Base-by-base conservation (phyloP, 1,140 invertebrate genomes). In the Pseudobourletiella spinata region DNA sequence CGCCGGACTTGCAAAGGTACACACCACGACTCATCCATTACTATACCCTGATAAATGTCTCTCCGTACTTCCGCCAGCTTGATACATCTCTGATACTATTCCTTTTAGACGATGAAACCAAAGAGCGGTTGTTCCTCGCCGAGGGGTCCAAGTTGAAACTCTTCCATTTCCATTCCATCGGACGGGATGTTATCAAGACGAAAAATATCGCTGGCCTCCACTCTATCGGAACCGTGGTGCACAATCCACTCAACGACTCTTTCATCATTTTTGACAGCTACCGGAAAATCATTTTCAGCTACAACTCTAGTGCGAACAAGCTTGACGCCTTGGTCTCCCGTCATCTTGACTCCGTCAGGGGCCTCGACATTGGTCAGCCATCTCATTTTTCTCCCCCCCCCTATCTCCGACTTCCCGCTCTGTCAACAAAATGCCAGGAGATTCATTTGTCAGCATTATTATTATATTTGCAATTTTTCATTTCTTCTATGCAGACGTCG, bases 291-390 rank as follows among this genome's bases (percentile, higher is more conserved):
- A 72, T 78, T 20, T 72, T 71, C 20, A 63, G 67, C 2, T 73
- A 70, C 30, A 61, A 64, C 24, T 24, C 43, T n/a, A 46, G 25
- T 52, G 56, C 42, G 18, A 60, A 54, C 14, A 30, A 55, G 32
- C 69, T 76, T 1, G 67, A 73, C 4, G 29, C 72, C 2, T 63
- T 85, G 1, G 43, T 79, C 0, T 68, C 73, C 18, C 64, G 76
- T 1, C 77, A 79, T 2, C 65, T 84, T 29, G 77, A 79, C 2
- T 75, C 79, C 24, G 72, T 87, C 0, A 77, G 77, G 11, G 80
- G 81, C 11, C 78, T 88, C 77, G 80, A 80, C 65, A 85, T 84
- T 70, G 80, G 80, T 81, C 66, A 76, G 73, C 67, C 18, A 35
- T 57, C n/a, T 52, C 15, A 58, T 29, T 60, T 15, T 52, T 48